These are phyloP conservation scores for Columba guinea DNA, from an alignment of 2,797 vertebrate species.

Conservation along the genomic window DNA sequence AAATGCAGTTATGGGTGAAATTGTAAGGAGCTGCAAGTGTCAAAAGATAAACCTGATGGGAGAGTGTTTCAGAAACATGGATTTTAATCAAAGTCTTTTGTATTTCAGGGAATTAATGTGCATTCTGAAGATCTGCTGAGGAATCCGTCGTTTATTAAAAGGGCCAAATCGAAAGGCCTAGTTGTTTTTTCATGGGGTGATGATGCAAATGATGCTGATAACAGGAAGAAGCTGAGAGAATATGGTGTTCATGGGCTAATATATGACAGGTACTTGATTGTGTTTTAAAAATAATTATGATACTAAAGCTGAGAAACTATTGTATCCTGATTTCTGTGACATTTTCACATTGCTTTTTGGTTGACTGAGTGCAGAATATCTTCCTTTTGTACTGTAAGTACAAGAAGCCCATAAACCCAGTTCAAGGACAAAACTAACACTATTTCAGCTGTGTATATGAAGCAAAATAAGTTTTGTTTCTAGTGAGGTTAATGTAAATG, in stretches of 20 bases:
- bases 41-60: background rate
- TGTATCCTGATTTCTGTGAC: background rate
- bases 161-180: slow-evolving; percentile 90
- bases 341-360: background rate
- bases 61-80: background rate
- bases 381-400: background rate
- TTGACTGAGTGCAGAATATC: background rate
- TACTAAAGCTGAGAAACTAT: background rate
- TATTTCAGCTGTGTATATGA: background rate
- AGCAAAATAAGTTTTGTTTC: background rate
- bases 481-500: background rate
- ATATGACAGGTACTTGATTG: slow-evolving; percentile 88
- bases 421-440: background rate
- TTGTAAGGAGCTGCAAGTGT: background rate
- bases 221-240: slow-evolving; percentile 85
- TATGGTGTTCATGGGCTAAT: slow-evolving; percentile 93
- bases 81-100: background rate
- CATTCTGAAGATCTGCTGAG: slow-evolving; percentile 92
- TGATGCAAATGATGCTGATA: slow-evolving; percentile 92
- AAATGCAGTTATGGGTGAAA: background rate
- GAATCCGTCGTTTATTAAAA: slow-evolving; percentile 82
- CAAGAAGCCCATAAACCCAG: background rate
- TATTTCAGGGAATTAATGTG: slow-evolving; percentile 89
- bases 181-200: slow-evolving; percentile 98
- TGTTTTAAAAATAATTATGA: background rate